phyloP scores from a whole-genome alignment of 1,140 invertebrate species.

The Heliconius himera region DNA sequence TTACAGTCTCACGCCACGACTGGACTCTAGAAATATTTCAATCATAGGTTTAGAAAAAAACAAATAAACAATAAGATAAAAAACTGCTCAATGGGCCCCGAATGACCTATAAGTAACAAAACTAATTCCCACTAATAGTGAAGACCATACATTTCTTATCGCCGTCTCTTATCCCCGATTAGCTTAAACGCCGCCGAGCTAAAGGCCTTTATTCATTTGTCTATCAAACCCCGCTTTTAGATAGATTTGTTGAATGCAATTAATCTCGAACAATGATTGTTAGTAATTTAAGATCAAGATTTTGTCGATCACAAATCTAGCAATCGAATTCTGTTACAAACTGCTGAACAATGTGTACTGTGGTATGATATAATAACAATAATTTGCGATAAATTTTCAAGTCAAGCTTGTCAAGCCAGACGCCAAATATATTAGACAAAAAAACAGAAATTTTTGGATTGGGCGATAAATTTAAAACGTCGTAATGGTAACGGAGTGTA shows the following conservation, averaged over 20 bases:
- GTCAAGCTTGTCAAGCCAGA: neutral
- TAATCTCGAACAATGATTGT: constrained; percentile 4
- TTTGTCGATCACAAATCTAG: constrained; percentile 16
- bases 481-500: too few species aligned
- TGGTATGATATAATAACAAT: neutral
- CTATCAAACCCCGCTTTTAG: neutral
- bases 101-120: neutral
- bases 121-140: neutral
- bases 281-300: constrained; percentile 18
- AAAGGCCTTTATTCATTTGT: constrained; percentile 13
- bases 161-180: neutral
- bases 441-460: too few species aligned
- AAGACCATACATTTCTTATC: neutral
- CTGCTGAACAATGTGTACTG: neutral
- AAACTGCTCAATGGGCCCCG: too few species aligned
- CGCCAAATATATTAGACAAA: too few species aligned
- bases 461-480: too few species aligned
- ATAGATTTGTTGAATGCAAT: constrained; percentile 10
- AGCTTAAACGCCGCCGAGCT: neutral
- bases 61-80: too few species aligned
- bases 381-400: constrained; percentile 7
- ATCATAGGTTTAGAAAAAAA: neutral
- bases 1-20: too few species aligned
- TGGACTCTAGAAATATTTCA: too few species aligned
- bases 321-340: constrained; percentile 1